Percentiles rank a stretch among this genome's conserved stretches.
phyloP scores from a whole-genome alignment of 2,888 invertebrate species.

The Chrysolina americana region DNA sequence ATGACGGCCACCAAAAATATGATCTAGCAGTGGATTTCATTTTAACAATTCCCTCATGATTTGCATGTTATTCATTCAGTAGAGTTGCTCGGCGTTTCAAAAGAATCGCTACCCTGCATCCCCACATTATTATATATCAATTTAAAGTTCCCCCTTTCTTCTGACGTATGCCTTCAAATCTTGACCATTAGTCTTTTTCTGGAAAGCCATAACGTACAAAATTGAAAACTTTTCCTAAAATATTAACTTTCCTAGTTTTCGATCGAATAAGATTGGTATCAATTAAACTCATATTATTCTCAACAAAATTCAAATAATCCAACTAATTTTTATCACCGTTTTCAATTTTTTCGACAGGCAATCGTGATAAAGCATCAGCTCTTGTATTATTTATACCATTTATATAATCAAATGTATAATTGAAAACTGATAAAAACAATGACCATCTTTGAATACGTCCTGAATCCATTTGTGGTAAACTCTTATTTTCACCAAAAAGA shows the following conservation, averaged over 20 bases:
- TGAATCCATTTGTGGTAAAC: slow-evolving; percentile 59
- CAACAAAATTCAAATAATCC: slow-evolving; percentile 36
- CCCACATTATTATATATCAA: slow-evolving; percentile 8
- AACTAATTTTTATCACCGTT: background rate
- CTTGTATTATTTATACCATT: slow-evolving; percentile 27
- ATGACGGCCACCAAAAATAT: no score
- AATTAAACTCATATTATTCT: slow-evolving; percentile 11
- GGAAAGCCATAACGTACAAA: slow-evolving; percentile 20
- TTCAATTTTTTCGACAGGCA: background rate
- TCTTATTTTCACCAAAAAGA: slow-evolving; percentile 24
- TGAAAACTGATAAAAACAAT: slow-evolving; percentile 47
- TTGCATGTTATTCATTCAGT: no score
- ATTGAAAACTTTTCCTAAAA: slow-evolving; percentile 27
- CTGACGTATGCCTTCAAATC: background rate
- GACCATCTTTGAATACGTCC: slow-evolving; percentile 50
- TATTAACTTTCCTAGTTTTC: slow-evolving; percentile 28
- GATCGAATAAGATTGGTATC: slow-evolving; percentile 24
- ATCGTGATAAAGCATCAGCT: background rate
- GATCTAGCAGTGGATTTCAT: no score
- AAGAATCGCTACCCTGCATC: background rate
- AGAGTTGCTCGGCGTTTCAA: background rate
- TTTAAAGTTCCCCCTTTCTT: background rate
- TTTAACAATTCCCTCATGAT: no score
- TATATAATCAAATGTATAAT: slow-evolving; percentile 43
- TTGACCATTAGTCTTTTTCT: background rate